Evolutionary conservation across 2,797 vertebrate genomes (phyloP).

Genomic region (Falco biarmicus): DNA sequence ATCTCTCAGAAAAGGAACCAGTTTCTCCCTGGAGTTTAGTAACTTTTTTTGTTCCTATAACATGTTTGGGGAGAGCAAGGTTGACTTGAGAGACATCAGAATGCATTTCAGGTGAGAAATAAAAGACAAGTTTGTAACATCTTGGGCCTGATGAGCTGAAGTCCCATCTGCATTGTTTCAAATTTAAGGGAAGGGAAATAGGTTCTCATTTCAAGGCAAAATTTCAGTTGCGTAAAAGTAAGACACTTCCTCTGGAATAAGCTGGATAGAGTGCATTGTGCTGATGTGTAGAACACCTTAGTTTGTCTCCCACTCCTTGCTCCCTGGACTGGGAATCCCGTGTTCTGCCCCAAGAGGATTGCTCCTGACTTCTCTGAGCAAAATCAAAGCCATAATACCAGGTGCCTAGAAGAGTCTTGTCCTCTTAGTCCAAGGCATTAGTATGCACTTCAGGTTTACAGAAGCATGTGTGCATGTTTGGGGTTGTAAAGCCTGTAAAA

Average conservation of each 20-base stretch:
- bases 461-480: neutral
- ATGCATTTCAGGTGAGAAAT: neutral
- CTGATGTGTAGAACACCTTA: neutral
- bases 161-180: neutral
- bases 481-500: neutral
- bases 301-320: neutral
- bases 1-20: conserved; percentile 6
- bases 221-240: neutral
- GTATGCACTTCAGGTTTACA: neutral
- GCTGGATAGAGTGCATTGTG: neutral
- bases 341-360: neutral
- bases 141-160: neutral
- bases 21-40: conserved; percentile 35
- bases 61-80: neutral
- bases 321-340: neutral
- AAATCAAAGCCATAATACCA: neutral
- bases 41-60: neutral
- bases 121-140: neutral
- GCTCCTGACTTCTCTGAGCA: neutral
- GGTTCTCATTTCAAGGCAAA: neutral
- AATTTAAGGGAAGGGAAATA: neutral
- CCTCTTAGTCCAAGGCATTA: neutral
- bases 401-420: neutral
- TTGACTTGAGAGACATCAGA: neutral
- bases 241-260: neutral